phyloP scores from a whole-genome alignment of 2,797 vertebrate species.

The Hydrolagus colliei region DNA sequence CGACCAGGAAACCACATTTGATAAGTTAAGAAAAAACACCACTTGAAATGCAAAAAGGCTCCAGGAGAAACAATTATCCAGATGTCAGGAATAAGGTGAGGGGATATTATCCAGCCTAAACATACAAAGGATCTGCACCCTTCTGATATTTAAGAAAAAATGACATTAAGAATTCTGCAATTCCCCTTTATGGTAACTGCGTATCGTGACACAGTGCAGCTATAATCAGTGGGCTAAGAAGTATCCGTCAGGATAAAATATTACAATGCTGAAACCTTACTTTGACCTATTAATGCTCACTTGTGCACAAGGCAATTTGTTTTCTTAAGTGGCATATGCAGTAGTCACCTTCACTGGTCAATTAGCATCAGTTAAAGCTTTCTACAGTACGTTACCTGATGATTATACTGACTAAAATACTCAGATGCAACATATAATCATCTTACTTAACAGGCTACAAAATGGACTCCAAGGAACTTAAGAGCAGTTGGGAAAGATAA shows the following conservation, averaged over 20 bases:
- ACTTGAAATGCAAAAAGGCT: too few species aligned
- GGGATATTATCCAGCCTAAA: too few species aligned
- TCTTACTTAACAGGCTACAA: not conserved
- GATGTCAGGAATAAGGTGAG: too few species aligned
- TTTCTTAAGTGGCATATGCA: not conserved
- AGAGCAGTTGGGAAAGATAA: not conserved
- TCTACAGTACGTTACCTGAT: not conserved
- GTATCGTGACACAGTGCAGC: too few species aligned
- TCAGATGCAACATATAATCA: constrained; percentile 4
- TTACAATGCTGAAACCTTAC: not conserved
- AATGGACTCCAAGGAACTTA: not conserved
- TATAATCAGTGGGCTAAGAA: not conserved
- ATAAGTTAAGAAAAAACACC: too few species aligned
- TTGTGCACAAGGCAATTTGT: too few species aligned
- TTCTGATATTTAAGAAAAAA: too few species aligned
- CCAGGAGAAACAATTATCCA: too few species aligned
- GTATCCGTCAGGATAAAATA: not conserved
- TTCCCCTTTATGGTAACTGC: not conserved
- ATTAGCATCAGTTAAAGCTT: not conserved
- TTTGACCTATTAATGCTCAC: not conserved
- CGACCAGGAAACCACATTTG: too few species aligned
- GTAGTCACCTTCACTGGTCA: not conserved
- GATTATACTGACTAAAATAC: not conserved
- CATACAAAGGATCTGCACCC: too few species aligned
- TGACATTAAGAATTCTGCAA: too few species aligned